These are phyloP conservation scores for Oxytorus armatus DNA, from an alignment of 2,888 invertebrate genomes.

Conservation along the genomic window DNA sequence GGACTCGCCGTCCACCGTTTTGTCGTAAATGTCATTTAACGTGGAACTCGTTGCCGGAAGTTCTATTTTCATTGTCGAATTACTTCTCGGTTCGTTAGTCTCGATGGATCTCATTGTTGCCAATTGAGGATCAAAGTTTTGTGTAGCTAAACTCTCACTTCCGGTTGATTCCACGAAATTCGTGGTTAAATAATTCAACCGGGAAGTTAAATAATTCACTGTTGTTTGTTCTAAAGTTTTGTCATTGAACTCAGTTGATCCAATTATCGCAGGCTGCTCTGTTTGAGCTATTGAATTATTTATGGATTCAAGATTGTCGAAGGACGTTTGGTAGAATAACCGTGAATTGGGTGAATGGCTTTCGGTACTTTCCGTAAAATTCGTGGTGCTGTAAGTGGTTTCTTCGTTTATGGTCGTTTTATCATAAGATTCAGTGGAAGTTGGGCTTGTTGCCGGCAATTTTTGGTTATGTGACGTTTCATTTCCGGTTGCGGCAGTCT, in stretches of 20 bases:
- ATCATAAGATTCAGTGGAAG: background rate
- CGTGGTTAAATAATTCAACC: background rate
- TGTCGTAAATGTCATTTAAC: background rate
- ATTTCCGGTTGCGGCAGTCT: conserved; percentile 10
- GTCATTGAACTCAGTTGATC: background rate
- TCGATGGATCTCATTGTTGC: conserved; percentile 11
- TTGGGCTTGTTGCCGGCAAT: background rate
- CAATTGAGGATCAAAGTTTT: background rate
- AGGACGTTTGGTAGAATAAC: background rate
- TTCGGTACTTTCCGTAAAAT: background rate
- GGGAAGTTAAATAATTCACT: background rate
- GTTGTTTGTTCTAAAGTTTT: background rate
- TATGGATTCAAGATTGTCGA: background rate
- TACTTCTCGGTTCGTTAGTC: background rate
- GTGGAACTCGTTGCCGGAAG: background rate
- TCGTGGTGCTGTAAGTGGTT: background rate
- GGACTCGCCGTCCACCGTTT: background rate
- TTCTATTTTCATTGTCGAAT: background rate
- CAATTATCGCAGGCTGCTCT: background rate
- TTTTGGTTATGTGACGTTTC: background rate
- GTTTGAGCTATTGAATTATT: background rate
- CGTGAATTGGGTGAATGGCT: background rate
- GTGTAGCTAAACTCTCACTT: background rate
- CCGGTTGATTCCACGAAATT: conserved; percentile 1
- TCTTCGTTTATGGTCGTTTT: background rate